Percentiles rank a stretch among this genome's conserved stretches.
These are phyloP conservation scores for Electrona antarctica DNA, from an alignment of 2,113 vertebrate species.

Conservation along the genomic window DNA sequence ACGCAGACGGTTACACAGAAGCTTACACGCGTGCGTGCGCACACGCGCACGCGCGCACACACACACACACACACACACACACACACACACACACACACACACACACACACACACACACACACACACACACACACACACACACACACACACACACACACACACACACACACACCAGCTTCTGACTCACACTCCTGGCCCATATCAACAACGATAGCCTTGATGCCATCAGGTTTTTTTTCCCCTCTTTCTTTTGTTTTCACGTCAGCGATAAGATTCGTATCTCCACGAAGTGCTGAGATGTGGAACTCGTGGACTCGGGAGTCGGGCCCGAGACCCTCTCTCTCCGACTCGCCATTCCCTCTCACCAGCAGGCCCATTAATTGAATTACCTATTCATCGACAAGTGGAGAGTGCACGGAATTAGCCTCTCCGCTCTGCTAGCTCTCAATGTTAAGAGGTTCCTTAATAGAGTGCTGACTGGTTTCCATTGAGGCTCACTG, in stretches of 20 bases:
- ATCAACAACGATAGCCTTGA: conserved; percentile 66
- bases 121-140: not conserved
- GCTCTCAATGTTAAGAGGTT: conserved; percentile 67
- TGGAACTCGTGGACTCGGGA: conserved; percentile 24
- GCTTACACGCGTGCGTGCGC: too few species aligned
- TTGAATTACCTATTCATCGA: conserved; percentile 66
- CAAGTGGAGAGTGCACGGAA: conserved; percentile 59
- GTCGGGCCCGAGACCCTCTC: conserved; percentile 40
- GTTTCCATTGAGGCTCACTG: conserved; percentile 48
- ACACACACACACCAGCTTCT: conserved; percentile 22
- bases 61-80: not conserved
- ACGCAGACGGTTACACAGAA: too few species aligned
- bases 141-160: conserved; percentile 7
- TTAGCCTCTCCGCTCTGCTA: conserved; percentile 67
- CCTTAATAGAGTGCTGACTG: conserved; percentile 54
- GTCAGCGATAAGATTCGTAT: conserved; percentile 59
- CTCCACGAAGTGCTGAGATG: conserved; percentile 50
- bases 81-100: conserved; percentile 6
- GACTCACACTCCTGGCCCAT: conserved; percentile 41
- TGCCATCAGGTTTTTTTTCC: conserved; percentile 41
- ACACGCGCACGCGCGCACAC: not conserved
- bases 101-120: not conserved
- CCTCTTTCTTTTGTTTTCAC: conserved; percentile 52
- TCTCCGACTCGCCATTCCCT: conserved; percentile 40
- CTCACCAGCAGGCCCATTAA: conserved; percentile 52